Percentiles rank a stretch among this genome's conserved stretches.
These are phyloP conservation scores for Saguinus imperator DNA, from an alignment of 2,113 vertebrate genomes.

Conservation along the genomic window DNA sequence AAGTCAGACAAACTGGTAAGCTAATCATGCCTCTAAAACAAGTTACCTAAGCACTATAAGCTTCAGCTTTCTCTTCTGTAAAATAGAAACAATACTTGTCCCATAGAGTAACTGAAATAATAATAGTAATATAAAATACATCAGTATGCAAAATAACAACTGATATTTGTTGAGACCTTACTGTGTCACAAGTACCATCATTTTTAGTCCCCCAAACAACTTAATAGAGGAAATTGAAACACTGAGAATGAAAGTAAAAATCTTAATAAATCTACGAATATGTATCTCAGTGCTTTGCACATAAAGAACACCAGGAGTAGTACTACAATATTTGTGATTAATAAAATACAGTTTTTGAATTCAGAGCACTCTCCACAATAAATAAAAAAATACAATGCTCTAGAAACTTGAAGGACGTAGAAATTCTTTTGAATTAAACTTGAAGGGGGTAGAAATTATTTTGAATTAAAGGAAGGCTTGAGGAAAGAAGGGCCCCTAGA, in stretches of 20 bases:
- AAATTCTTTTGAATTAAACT: neutral
- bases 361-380: neutral
- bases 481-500: neutral
- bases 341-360: neutral
- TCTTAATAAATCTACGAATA: neutral
- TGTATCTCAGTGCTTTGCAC: neutral
- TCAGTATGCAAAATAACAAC: neutral
- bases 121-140: neutral
- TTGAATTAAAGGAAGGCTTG: neutral
- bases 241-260: neutral
- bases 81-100: neutral
- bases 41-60: neutral
- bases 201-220: neutral
- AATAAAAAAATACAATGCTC: neutral
- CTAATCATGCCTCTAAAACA: neutral
- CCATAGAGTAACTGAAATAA: neutral
- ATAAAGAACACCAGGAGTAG: neutral
- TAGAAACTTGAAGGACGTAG: neutral
- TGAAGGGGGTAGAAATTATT: neutral
- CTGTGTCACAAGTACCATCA: neutral
- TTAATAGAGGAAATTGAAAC: neutral
- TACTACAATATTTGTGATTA: neutral
- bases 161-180: neutral
- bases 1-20: neutral
- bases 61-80: neutral